phyloP scores from a whole-genome alignment of 1,140 invertebrate species.

The Caenorhabditis latens region DNA sequence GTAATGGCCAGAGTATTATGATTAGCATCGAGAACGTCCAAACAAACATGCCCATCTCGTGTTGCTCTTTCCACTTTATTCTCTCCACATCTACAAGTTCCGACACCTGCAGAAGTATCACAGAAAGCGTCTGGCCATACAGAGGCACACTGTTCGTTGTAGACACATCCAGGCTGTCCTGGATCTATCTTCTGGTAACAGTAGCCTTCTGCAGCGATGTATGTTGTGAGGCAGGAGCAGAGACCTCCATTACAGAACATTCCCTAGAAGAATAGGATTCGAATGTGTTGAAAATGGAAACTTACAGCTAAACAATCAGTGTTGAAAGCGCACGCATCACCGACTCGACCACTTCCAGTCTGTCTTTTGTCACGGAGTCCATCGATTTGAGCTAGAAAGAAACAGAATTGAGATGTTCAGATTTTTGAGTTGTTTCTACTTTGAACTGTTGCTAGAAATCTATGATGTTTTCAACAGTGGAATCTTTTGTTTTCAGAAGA shows the following conservation, averaged over 20 bases:
- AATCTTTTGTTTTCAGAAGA: no score
- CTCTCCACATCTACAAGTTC: constrained; percentile 67
- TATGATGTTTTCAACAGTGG: no score
- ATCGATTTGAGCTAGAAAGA: constrained; percentile 28
- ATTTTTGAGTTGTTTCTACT: no score
- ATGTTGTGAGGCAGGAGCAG: constrained; percentile 64
- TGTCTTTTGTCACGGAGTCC: constrained; percentile 57
- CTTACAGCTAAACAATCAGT: constrained; percentile 65
- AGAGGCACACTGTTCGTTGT: constrained; percentile 65
- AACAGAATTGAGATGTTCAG: no score
- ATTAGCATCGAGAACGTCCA: constrained; percentile 65
- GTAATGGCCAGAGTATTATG: constrained; percentile 66
- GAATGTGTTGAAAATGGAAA: neutral
- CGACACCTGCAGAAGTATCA: constrained; percentile 64
- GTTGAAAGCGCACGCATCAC: constrained; percentile 65
- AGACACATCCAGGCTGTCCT: constrained; percentile 66
- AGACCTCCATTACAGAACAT: constrained; percentile 67
- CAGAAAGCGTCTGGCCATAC: constrained; percentile 68
- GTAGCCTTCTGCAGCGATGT: constrained; percentile 66
- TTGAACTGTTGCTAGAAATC: no score
- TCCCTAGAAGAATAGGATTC: constrained; percentile 34
- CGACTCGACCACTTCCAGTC: constrained; percentile 63
- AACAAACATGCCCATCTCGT: constrained; percentile 67
- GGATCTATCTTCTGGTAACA: constrained; percentile 69
- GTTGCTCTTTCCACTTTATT: constrained; percentile 66